Evolutionary conservation across 2,888 invertebrate species (phyloP), one percentile per base, ranked within the genome.

Genomic region (Dendrolimus pini): DNA sequence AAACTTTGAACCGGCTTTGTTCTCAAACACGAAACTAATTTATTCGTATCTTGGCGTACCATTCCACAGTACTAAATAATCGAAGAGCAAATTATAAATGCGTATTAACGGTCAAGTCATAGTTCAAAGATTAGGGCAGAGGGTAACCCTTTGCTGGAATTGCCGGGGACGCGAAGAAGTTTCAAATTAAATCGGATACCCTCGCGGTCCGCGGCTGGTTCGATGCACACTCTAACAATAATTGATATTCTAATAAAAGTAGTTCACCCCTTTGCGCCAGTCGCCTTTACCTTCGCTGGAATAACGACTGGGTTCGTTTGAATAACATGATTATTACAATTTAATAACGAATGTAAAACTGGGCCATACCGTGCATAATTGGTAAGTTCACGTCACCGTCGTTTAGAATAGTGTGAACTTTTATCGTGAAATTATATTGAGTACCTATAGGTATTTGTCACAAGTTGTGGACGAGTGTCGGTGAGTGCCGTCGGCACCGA

Each of bases 21-120:
- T 88, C 88, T 83, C 84, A 83, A 89, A 86, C 88, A 85, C 79
- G 83, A 88, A 87, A 87, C 83, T 90, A 89, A 90, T 90, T 90
- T 90, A 90, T 90, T 90, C 90, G 78, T 86, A 85, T 82, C 83
- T 85, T 81, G 69, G 68, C 78, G 76, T 76, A 77, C 81, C 82
- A 81, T 83, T 80, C 82, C 77, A 75, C 75, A 76, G 77, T 80
- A 86, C 80, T 82, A 88, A 89, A 89, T 87, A 89, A 89, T 90
- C 89, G 90, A 87, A 85, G 78, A 85, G 80, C 81, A 84, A 90
- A 90, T 90, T 90, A 90, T 88, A 87, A 87, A 90, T 90, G 89
- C 89, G 87, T 88, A 85, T 83, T 89, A 90, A 89, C 90, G 90
- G 90, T 90, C 90, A 89, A 89, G 89, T 88, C 86, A 86, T 86